Percentiles rank a stretch among this genome's conserved stretches.
Evolutionary conservation across 1,140 invertebrate species (phyloP).

Genomic region (Propsilocerus akamusi): DNA sequence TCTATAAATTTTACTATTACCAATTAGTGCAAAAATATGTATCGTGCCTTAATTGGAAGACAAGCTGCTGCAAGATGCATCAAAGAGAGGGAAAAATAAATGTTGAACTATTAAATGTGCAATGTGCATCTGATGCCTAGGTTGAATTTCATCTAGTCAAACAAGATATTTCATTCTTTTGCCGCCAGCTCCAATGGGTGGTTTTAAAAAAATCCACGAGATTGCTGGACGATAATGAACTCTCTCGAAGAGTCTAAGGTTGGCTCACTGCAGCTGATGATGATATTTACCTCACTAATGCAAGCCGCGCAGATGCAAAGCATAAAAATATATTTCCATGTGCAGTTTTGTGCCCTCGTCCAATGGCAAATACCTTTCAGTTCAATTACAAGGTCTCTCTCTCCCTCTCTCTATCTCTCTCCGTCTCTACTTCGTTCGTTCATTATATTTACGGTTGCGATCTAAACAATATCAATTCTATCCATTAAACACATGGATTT

Average conservation of each 20-base stretch:
- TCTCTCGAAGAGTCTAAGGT: no score
- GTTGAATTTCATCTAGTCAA: no score
- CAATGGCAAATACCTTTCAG: not conserved
- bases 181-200: no score
- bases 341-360: no score
- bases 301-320: not conserved
- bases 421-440: no score
- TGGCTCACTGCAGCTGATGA: conserved; percentile 3
- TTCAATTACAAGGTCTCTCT: conserved; percentile 1
- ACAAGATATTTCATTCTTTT: no score
- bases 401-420: no score
- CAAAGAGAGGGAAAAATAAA: not conserved
- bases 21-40: not conserved
- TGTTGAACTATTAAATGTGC: no score
- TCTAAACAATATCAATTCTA: not conserved
- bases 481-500: not conserved
- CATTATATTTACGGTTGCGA: not conserved
- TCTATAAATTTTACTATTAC: not conserved
- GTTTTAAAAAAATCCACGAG: no score
- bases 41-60: not conserved
- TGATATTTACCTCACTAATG: not conserved
- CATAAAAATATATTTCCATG: not conserved
- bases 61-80: not conserved
- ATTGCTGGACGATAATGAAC: conserved; percentile 1
- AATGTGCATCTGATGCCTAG: no score